Conservation (phyloP, 2,113 vertebrate species). For the Cygnus buccinator region DNA sequence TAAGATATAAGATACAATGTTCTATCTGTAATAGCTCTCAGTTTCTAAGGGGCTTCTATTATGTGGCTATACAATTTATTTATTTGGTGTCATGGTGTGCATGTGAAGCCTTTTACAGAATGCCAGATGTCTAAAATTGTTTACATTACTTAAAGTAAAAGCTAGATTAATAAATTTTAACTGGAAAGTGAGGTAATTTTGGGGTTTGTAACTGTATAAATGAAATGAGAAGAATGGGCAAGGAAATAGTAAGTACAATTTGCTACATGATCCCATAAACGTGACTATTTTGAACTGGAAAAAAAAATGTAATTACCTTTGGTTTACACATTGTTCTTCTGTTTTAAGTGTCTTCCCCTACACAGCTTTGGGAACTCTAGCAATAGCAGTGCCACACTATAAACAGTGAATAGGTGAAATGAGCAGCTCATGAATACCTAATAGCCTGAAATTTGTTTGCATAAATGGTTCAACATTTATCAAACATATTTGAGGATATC, state of each 20-base stretch:
- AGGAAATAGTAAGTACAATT: not conserved
- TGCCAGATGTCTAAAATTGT: not conserved
- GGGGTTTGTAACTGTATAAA: not conserved
- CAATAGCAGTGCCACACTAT: not conserved
- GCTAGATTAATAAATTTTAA: not conserved
- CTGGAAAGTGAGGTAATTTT: not conserved
- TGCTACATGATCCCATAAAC: not conserved
- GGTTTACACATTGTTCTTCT: not conserved
- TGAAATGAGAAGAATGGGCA: not conserved
- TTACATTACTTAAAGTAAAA: not conserved
- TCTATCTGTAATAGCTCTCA: not conserved
- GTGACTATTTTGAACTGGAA: not conserved
- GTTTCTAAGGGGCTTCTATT: constrained; percentile 3
- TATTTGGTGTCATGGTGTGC: not conserved
- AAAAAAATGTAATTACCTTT: not conserved
- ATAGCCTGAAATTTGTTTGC: constrained; percentile 16
- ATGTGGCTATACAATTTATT: not conserved
- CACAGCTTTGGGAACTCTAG: not conserved
- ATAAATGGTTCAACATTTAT: not conserved
- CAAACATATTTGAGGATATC: constrained; percentile 14
- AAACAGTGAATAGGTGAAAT: constrained; percentile 12
- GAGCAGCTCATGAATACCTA: constrained; percentile 19
- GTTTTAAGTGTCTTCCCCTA: not conserved
- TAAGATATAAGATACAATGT: not conserved
- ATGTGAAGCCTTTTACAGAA: not conserved